These are phyloP conservation scores for Drosophila planitibia DNA, from an alignment of 2,888 invertebrate species.

Conservation along the genomic window DNA sequence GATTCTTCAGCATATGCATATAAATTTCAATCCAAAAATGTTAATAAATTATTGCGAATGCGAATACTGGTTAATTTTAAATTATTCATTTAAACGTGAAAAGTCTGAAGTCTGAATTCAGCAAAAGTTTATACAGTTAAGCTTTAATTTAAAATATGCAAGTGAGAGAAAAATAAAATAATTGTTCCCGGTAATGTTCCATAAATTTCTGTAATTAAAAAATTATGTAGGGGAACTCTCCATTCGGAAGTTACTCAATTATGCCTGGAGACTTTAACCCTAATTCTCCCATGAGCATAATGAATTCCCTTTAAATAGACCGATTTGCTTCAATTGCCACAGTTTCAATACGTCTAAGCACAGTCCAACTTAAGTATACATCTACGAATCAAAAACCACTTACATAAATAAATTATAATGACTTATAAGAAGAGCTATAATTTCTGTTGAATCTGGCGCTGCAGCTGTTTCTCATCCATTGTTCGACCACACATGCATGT, in stretches of 20 bases:
- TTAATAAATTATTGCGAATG: constrained; percentile 10
- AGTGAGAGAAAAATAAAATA: not conserved
- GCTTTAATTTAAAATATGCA: not conserved
- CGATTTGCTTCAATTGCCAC: not conserved
- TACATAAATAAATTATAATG: not conserved
- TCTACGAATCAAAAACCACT: too few species aligned
- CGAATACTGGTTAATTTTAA: not conserved
- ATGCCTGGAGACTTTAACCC: not conserved
- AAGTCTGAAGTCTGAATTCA: not conserved
- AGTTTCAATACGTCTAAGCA: not conserved
- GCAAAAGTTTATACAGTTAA: not conserved
- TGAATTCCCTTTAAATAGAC: too few species aligned
- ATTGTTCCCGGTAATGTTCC: not conserved
- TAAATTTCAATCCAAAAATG: constrained; percentile 12
- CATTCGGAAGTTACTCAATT: not conserved
- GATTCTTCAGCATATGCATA: constrained; percentile 9
- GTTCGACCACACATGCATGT: not conserved
- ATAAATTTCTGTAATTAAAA: not conserved
- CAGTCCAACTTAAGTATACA: too few species aligned
- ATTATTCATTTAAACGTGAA: not conserved
- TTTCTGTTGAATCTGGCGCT: not conserved
- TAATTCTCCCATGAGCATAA: too few species aligned
- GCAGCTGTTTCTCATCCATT: not conserved
- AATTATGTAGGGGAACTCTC: not conserved
- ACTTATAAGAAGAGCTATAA: not conserved